Evolutionary conservation across 1,140 invertebrate species (phyloP), one percentile per base, ranked within the genome.

Genomic region (Eriosoma lanigerum): DNA sequence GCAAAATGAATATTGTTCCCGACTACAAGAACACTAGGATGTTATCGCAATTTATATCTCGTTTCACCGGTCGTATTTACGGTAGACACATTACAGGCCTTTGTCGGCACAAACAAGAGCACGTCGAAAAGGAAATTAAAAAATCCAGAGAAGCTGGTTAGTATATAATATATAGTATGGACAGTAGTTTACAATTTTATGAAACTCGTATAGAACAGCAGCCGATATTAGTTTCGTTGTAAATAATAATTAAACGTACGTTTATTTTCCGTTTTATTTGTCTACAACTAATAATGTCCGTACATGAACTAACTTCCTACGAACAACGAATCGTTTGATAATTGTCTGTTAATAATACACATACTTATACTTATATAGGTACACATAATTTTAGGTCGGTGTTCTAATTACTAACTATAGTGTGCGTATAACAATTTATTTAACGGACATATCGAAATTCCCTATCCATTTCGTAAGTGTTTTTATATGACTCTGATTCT

Each of bases 21-120:
- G 90, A 97, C 87, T 98, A 96, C 84, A 99, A 98, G 86, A 99
- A 99, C 87, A 89, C 92, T 0, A 90, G 93, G 78, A 85, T 99
- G 9, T 85, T 99, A 2, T 97, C 95, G 19, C 97, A 99, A 85
- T 99, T 99, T 87, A 92, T 98, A 84, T 98, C 96, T 60, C 91
- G 93, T 0, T 95, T 93, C 83, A 98, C 96, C 15, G 96, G 97
- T 13, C 89, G 90, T 83, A 90, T 97, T 80, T 98, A 98, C 86
- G 93, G 93, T 0, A 89, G 92, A 82, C 93, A 98, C 83, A 94
- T 98, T 76, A 99, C 97, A 46, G 94, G 94, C 8, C 86, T 96
- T 4, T 97, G 95, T 85, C 89, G 90, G 85, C 83, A 85, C 8
- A 93, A 95, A 84, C 94, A 97, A 83, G 86, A 88, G 62, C 84